Base-by-base conservation (phyloP, 2,797 vertebrate genomes). In the Chelonia mydas region DNA sequence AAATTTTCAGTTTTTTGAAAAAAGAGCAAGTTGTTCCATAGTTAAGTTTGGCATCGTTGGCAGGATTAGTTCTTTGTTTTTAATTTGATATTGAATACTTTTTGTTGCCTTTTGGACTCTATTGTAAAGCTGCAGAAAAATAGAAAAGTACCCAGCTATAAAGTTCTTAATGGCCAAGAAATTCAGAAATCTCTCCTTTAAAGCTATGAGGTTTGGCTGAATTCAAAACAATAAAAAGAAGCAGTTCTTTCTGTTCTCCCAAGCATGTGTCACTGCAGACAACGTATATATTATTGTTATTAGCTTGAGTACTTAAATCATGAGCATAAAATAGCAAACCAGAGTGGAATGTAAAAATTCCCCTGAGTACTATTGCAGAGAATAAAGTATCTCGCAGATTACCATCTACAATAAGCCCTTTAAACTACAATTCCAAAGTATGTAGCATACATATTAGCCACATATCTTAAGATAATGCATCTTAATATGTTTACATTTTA, bases 401-500 rank as follows among this genome's bases (percentile, higher is more conserved):
- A 95, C 95, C 87, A 95, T 74, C 94, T 97, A 89, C 95, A 96
- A 94, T 90, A 83, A 2, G 0, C 93, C 91, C 92, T 97, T 96
- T 92, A 94, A 97, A 90, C 80, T 23, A 11, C 94, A 89, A 87
- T 95, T 97, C 95, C 61, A 87, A 89, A 88, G 90, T 93, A 81
- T 72, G 81, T 10, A 88, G 92, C 78, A 82, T 87, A 88, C 88
- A 95, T 93, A 94, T 92, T 95, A 94, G 88, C 88, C 9, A 0
- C 96, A 91, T 94, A 95, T 97, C 87, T 96, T 96, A 89, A 93
- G 95, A 97, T 96, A 97, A 96, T 95, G 88, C 90, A 95, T 98
- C 92, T 97, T 96, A 94, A 95, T 97, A 92, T 97, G 95, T 95
- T 97, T 97, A 97, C 83, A 79, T 97, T 97, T 96, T 90, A 96